These are phyloP conservation scores for Gobionotothen gibberifrons DNA, from an alignment of 2,797 vertebrate genomes.

Conservation along the genomic window DNA sequence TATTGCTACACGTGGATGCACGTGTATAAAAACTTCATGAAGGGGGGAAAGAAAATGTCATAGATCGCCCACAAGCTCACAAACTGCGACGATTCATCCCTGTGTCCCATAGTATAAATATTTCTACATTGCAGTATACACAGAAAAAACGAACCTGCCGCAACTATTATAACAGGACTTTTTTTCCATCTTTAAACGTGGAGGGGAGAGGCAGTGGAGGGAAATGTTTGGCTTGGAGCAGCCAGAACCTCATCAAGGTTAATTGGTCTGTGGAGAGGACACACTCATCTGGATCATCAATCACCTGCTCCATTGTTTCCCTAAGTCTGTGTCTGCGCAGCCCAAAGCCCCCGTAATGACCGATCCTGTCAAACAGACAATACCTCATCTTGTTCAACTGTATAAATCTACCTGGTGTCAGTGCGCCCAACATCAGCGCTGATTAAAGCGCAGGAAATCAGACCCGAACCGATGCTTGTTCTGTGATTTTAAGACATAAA, in stretches of 20 bases:
- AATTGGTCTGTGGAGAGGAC: conserved; percentile 87
- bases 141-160: conserved; percentile 55
- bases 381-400: conserved; percentile 62
- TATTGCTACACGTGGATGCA: conserved; percentile 1
- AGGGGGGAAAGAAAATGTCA: conserved; percentile 57
- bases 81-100: conserved; percentile 46
- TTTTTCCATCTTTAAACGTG: conserved; percentile 57
- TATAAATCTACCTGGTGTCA: conserved; percentile 62
- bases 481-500: conserved; percentile 7
- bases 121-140: conserved; percentile 66
- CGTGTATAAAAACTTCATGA: conserved; percentile 16
- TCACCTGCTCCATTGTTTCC: conserved; percentile 80
- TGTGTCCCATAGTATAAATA: conserved; percentile 66
- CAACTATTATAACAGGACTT: conserved; percentile 71
- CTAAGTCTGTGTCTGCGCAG: conserved; percentile 55
- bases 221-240: conserved; percentile 84
- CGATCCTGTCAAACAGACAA: conserved; percentile 64
- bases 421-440: conserved; percentile 26
- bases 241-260: conserved; percentile 86
- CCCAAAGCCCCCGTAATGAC: conserved; percentile 62
- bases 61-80: conserved; percentile 56
- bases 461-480: neutral
- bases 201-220: conserved; percentile 51
- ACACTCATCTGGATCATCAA: conserved; percentile 80
- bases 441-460: conserved; percentile 53